Conservation (phyloP, 2,888 invertebrate species). For the Glaucopsyche alexis region DNA sequence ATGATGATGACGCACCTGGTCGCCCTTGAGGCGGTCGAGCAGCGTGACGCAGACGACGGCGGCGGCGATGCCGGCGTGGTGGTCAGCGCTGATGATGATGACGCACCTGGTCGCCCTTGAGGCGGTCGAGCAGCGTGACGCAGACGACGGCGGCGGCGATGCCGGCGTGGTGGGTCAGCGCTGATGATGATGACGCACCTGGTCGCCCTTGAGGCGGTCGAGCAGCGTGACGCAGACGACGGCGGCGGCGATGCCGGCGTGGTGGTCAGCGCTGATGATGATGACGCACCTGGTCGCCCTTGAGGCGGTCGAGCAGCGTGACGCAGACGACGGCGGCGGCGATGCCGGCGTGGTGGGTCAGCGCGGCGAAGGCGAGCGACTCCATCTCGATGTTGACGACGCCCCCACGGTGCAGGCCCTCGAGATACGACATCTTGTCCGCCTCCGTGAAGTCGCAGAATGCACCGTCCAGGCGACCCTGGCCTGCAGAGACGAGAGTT, state of each 20-base stretch:
- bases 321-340: slow-evolving; percentile 97
- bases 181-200: slow-evolving; percentile 95
- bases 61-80: no score
- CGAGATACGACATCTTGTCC: slow-evolving; percentile 95
- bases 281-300: slow-evolving; percentile 93
- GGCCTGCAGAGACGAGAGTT: slow-evolving; percentile 78
- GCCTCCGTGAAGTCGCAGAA: slow-evolving; percentile 95
- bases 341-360: slow-evolving; percentile 95
- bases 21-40: no score
- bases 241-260: no score
- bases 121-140: no score
- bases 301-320: slow-evolving; percentile 92
- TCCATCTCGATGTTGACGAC: slow-evolving; percentile 99
- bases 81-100: no score
- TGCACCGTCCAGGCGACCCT: slow-evolving; percentile 96
- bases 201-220: no score
- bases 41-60: no score
- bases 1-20: no score
- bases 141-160: no score
- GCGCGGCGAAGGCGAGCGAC: slow-evolving; percentile 93
- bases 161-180: slow-evolving; percentile 81
- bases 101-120: no score
- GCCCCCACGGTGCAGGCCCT: slow-evolving; percentile 85
- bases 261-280: background rate
- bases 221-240: no score